A percentile compares a stretch with the other conserved stretches of the same genome.
Evolutionary conservation across 2,888 invertebrate genomes (phyloP).

Genomic region (Agriopis aurantiaria): DNA sequence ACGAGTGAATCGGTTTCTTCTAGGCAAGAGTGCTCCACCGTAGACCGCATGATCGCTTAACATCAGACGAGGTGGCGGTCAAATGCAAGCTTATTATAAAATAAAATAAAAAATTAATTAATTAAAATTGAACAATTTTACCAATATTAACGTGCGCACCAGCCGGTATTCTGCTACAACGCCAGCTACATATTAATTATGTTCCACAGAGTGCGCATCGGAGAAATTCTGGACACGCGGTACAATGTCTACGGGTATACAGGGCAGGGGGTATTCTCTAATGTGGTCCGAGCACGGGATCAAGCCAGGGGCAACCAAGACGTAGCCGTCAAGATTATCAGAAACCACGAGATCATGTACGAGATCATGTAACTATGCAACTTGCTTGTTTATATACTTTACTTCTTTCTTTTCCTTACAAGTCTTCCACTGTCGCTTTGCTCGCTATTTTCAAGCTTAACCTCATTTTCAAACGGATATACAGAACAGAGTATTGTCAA

Average conservation of each 20-base stretch:
- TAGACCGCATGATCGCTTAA: too few relatives aligned
- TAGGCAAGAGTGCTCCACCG: too few relatives aligned
- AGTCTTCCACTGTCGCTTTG: background rate
- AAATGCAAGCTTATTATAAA: too few relatives aligned
- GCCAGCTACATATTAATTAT: background rate
- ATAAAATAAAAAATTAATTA: too few relatives aligned
- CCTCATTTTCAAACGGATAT: background rate
- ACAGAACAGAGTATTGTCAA: background rate
- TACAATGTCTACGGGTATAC: conserved; percentile 99
- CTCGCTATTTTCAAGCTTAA: background rate
- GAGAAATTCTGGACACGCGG: conserved; percentile 95
- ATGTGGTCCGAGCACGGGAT: conserved; percentile 97
- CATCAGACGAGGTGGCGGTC: too few relatives aligned
- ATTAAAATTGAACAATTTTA: too few relatives aligned
- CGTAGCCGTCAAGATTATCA: conserved; percentile 99
- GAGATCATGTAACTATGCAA: conserved; percentile 62
- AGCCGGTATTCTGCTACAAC: too few relatives aligned
- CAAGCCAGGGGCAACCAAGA: conserved; percentile 94
- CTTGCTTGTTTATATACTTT: background rate
- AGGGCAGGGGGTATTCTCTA: conserved; percentile 99
- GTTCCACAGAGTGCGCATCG: conserved; percentile 92
- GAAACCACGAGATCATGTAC: conserved; percentile 99
- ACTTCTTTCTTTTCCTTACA: background rate
- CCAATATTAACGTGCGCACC: too few relatives aligned
- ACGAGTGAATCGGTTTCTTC: too few relatives aligned